Conservation (phyloP, 1,140 invertebrate genomes). For the Drosophila grimshawi region DNA sequence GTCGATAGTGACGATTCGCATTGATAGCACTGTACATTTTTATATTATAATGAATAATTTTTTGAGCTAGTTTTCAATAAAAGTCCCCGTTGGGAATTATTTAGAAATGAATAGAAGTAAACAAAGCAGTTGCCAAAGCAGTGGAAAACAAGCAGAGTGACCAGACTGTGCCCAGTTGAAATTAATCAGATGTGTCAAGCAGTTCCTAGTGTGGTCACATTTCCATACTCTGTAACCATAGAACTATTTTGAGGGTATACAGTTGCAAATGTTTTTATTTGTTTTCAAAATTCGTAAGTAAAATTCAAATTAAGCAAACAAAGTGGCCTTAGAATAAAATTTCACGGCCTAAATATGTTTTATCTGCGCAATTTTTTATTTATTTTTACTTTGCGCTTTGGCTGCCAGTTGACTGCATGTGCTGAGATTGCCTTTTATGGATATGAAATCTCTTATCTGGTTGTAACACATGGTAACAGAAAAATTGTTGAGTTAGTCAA, state of each 20-base stretch:
- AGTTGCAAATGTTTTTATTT: too few relatives aligned
- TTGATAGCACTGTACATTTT: background rate
- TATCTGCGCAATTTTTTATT: constrained; percentile 34
- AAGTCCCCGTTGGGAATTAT: too few relatives aligned
- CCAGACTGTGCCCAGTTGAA: too few relatives aligned
- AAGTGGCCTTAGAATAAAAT: constrained; percentile 1
- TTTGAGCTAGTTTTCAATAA: too few relatives aligned
- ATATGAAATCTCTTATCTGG: constrained; percentile 6
- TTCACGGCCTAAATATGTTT: constrained; percentile 15
- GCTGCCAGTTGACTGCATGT: constrained; percentile 19
- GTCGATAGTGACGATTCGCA: background rate
- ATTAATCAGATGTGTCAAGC: too few relatives aligned
- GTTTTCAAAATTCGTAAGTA: too few relatives aligned
- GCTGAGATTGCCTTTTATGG: constrained; percentile 8
- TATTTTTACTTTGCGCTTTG: constrained; percentile 26
- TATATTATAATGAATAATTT: background rate
- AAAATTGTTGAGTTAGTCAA: background rate
- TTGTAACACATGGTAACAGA: constrained; percentile 7
- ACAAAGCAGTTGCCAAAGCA: too few relatives aligned
- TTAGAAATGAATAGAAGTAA: too few relatives aligned
- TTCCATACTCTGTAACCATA: too few relatives aligned
- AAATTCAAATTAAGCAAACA: background rate
- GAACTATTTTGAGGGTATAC: too few relatives aligned
- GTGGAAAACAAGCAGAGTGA: too few relatives aligned
- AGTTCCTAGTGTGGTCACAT: too few relatives aligned